Evolutionary conservation across 1,140 invertebrate species (phyloP).

Genomic region (Hylyphantes graminicola): DNA sequence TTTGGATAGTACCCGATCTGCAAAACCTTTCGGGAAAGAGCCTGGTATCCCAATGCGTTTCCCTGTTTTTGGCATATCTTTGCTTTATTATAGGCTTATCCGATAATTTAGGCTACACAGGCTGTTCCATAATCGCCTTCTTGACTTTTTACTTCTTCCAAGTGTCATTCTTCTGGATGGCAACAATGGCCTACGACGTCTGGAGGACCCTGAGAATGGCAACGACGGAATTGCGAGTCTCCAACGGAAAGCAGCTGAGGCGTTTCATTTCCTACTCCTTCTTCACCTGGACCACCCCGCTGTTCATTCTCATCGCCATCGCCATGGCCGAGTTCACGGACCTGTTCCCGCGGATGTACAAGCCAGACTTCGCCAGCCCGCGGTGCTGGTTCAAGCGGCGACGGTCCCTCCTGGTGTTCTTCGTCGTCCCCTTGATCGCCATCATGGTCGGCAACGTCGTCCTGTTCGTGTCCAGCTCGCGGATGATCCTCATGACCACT

Average conservation of each 20-base stretch:
- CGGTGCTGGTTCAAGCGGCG: slow-evolving; percentile 73
- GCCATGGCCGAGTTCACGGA: slow-evolving; percentile 70
- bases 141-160: slow-evolving; percentile 72
- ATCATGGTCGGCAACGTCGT: slow-evolving; percentile 71
- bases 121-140: slow-evolving; percentile 68
- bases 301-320: slow-evolving; percentile 69
- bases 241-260: slow-evolving; percentile 67
- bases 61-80: slow-evolving; percentile 69
- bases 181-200: slow-evolving; percentile 74
- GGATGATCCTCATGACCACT: slow-evolving; percentile 69
- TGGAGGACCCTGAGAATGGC: slow-evolving; percentile 71
- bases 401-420: slow-evolving; percentile 71
- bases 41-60: slow-evolving; percentile 70
- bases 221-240: slow-evolving; percentile 70
- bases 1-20: slow-evolving; percentile 69
- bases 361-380: slow-evolving; percentile 69
- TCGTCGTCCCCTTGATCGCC: slow-evolving; percentile 70
- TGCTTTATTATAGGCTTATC: slow-evolving; percentile 69
- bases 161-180: slow-evolving; percentile 74
- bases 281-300: slow-evolving; percentile 72
- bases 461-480: slow-evolving; percentile 70
- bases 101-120: neutral
- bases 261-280: slow-evolving; percentile 71
- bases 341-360: slow-evolving; percentile 65
- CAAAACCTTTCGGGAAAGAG: slow-evolving; percentile 72